These are phyloP conservation scores for Mormyrops boulengeri DNA, from an alignment of 2,797 vertebrate genomes.

Conservation along the genomic window DNA sequence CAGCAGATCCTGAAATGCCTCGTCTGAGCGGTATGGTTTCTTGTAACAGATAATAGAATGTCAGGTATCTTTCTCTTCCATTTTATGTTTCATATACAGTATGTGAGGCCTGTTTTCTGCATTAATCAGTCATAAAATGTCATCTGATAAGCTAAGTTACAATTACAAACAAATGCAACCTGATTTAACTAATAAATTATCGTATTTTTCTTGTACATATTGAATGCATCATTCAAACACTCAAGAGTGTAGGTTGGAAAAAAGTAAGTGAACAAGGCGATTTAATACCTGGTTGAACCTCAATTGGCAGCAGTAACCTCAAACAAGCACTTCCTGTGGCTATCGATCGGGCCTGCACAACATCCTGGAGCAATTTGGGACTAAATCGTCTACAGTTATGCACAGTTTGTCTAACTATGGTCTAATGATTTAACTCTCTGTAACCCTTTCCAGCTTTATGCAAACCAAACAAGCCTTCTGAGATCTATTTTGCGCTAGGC, in stretches of 20 bases:
- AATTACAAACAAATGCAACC: not conserved
- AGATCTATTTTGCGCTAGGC: not conserved
- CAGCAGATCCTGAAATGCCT: not conserved
- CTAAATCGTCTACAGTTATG: not conserved
- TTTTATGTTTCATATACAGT: not conserved
- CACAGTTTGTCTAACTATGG: not conserved
- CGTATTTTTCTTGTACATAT: not conserved
- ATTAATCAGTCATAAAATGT: not conserved
- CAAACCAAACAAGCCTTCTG: not conserved
- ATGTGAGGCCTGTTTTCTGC: not conserved
- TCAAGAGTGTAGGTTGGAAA: not conserved
- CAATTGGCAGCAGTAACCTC: not conserved
- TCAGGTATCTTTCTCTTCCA: not conserved
- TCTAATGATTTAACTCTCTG: not conserved
- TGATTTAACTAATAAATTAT: not conserved
- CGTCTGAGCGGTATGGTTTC: not conserved
- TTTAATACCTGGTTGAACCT: not conserved
- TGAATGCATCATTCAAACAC: not conserved
- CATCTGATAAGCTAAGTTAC: not conserved
- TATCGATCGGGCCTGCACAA: not conserved
- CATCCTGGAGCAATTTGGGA: not conserved
- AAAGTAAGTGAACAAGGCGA: not conserved
- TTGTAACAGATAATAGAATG: not conserved
- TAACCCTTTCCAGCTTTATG: not conserved
- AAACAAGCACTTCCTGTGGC: not conserved